Evolutionary conservation across 2,113 vertebrate species (phyloP).

Genomic region (Ptychochromis oligacanthus): DNA sequence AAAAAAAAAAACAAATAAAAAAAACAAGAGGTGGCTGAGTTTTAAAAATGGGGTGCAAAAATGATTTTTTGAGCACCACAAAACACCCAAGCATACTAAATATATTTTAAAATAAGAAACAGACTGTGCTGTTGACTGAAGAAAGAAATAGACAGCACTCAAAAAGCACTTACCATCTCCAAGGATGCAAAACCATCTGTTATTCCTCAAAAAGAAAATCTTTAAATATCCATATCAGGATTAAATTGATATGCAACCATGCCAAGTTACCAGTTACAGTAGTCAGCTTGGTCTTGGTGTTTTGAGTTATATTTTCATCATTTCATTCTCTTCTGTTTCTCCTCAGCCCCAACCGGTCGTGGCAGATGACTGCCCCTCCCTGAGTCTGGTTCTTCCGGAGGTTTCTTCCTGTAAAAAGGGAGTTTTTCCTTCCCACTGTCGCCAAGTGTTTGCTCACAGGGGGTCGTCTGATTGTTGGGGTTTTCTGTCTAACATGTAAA

Average conservation of each 20-base stretch:
- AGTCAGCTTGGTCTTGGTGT: background rate
- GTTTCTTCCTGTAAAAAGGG: no score
- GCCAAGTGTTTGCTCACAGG: no score
- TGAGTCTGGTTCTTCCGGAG: no score
- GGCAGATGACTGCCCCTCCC: no score
- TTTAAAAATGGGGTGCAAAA: background rate
- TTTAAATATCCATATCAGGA: background rate
- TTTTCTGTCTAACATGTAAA: background rate
- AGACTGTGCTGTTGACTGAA: background rate
- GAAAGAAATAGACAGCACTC: background rate
- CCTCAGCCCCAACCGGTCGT: no score
- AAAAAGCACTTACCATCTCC: background rate
- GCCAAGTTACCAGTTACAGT: background rate
- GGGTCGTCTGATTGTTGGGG: no score
- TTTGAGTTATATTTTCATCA: background rate
- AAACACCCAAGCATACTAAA: background rate
- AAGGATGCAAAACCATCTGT: no score
- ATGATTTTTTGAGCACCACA: background rate
- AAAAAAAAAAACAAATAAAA: background rate
- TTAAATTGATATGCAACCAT: background rate
- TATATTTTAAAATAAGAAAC: background rate
- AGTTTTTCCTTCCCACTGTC: no score
- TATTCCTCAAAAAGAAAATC: background rate
- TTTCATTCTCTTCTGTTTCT: no score
- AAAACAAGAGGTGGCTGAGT: background rate